Percentiles rank a stretch among this genome's conserved stretches.
Evolutionary conservation across 1,140 invertebrate species (phyloP).

Genomic region (Mercenaria mercenaria): DNA sequence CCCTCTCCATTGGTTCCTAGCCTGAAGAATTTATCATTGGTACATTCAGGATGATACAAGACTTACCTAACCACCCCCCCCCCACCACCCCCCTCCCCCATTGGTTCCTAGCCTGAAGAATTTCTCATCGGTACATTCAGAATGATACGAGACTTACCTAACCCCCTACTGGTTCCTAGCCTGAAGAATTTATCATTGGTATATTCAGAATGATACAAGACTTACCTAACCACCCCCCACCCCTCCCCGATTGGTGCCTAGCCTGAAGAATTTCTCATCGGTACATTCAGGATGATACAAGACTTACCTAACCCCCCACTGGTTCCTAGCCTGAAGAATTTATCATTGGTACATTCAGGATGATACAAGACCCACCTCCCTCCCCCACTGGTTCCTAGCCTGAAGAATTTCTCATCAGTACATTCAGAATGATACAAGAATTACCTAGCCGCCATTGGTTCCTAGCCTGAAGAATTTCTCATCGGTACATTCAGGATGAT

Average conservation of each 20-base stretch:
- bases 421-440: no score
- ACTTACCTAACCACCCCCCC: slow-evolving; percentile 92
- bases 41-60: no score
- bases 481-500: slow-evolving; percentile 91
- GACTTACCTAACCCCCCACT: no score
- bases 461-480: slow-evolving; percentile 97
- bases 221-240: slow-evolving; percentile 96
- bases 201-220: background rate
- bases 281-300: slow-evolving; percentile 90
- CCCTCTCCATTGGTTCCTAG: no score
- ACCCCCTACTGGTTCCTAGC: no score
- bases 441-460: slow-evolving; percentile 95
- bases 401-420: slow-evolving; percentile 95
- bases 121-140: slow-evolving; percentile 92
- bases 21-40: no score
- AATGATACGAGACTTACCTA: no score
- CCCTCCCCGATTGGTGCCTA: slow-evolving; percentile 96
- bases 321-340: no score
- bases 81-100: no score
- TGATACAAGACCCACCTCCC: no score
- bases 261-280: slow-evolving; percentile 95
- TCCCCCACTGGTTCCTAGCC: slow-evolving; percentile 98
- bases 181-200: no score
- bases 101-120: slow-evolving; percentile 98
- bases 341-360: background rate